phyloP scores from a whole-genome alignment of 2,113 vertebrate species.

The Thryonomys swinderianus region DNA sequence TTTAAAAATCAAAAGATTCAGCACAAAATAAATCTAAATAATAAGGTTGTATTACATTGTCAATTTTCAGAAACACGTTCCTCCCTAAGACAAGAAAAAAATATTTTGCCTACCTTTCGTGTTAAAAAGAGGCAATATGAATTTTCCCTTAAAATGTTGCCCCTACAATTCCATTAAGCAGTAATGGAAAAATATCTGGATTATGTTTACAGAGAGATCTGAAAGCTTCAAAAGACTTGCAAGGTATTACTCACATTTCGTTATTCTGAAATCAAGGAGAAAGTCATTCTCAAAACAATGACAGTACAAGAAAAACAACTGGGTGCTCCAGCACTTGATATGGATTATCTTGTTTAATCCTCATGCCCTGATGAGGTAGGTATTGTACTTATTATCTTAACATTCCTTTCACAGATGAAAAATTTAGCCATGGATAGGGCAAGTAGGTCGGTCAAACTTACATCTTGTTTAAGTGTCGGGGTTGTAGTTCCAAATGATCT shows the following conservation, averaged over 20 bases:
- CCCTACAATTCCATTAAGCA: background rate
- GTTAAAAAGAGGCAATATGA: background rate
- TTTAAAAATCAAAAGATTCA: background rate
- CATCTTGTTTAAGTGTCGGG: background rate
- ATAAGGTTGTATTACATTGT: background rate
- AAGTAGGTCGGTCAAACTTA: background rate
- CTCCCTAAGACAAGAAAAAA: background rate
- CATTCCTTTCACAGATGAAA: background rate
- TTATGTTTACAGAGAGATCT: background rate
- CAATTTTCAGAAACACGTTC: background rate
- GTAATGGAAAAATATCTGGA: background rate
- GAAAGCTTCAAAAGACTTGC: background rate
- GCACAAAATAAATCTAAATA: slow-evolving; percentile 3
- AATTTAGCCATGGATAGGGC: background rate
- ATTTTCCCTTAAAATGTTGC: background rate
- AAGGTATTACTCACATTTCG: background rate
- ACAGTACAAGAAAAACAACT: background rate
- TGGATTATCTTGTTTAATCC: slow-evolving; percentile 6
- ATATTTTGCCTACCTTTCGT: background rate
- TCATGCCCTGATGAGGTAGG: background rate
- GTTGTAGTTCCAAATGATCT: background rate
- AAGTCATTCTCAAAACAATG: background rate
- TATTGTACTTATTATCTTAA: background rate
- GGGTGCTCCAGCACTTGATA: background rate
- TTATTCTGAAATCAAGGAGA: background rate